Evolutionary conservation across 2,888 invertebrate genomes (phyloP).

Genomic region (Coelopa pilipes): DNA sequence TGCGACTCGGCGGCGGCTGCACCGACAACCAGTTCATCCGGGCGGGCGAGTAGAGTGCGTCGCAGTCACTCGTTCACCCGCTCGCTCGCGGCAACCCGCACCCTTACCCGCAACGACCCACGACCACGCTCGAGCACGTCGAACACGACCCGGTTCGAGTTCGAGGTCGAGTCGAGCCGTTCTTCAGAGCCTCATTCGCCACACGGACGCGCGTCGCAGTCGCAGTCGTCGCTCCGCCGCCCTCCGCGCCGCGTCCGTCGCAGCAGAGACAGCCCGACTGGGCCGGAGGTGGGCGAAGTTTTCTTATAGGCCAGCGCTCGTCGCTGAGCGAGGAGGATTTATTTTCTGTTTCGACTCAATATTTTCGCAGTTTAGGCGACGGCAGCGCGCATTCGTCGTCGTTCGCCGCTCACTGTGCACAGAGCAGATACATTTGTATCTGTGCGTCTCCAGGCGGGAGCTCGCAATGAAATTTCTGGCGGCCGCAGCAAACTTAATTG

Average conservation of each 20-base stretch:
- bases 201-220: neutral
- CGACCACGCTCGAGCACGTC: too few relatives aligned
- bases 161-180: too few relatives aligned
- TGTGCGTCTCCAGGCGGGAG: conserved; percentile 26
- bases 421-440: conserved; percentile 42
- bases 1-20: conserved; percentile 12
- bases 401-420: conserved; percentile 32
- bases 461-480: too few relatives aligned
- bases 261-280: conserved; percentile 40
- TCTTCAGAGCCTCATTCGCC: neutral
- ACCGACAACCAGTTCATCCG: neutral
- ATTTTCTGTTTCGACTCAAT: conserved; percentile 48
- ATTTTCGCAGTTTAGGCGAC: conserved; percentile 37
- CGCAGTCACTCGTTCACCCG: neutral
- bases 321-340: conserved; percentile 20
- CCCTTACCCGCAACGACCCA: neutral
- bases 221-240: neutral
- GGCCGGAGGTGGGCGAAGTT: conserved; percentile 59
- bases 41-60: conserved; percentile 1
- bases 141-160: too few relatives aligned
- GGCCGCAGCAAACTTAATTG: too few relatives aligned
- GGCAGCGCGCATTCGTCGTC: conserved; percentile 25
- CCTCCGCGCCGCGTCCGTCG: conserved; percentile 1
- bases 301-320: conserved; percentile 58
- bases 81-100: neutral